Evolutionary conservation across 2,888 invertebrate species (phyloP), one percentile per base, ranked within the genome.

Genomic region (Drosophila maculinotata): DNA sequence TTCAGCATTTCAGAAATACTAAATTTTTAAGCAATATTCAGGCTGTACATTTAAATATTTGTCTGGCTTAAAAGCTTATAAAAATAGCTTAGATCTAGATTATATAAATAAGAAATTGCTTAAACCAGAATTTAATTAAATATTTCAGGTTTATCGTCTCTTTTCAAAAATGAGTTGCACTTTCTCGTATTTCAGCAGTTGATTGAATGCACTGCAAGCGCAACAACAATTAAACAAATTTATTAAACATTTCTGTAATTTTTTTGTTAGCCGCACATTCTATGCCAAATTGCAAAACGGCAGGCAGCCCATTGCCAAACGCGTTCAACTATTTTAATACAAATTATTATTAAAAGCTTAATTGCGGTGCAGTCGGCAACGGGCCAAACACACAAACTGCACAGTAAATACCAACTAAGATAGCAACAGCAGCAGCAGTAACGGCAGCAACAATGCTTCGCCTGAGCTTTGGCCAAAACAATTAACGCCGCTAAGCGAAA

Each of bases 321-420:
- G 57, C 67, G 79, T 68, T 75, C 64, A 81, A 53, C 70, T 36
- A 69, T 76, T 76, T 85, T 64, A 66, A 71, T 56, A 76, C 64
- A 86, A 85, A 85, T 79, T 45, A 68, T 85, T 80, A 80, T 80
- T 85, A 80, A 82, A 75, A 47, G 81, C 85, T 72, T 79, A 82
- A 80, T 80, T 80, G 79, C 79, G 58, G 48, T 60, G 59, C 71
- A 59, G 45, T 62, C 69, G 41, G 38, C 68, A 38, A 30, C 36
- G 17, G 35, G 51, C 41, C 45, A 47, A 39, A 30, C 31, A 20
- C 20, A 36, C 41, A 57, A 25, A 56, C 66, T 56, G 41, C 12
- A 59, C 30, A n/a, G 17, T 3, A 20, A 65, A 41, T 9, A 36
- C 33, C 45, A 45, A 36, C 33, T 39, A 41, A 51, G 38, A 38